Base-by-base conservation (phyloP, 2,888 invertebrate species). In the Autographa pulchrina region DNA sequence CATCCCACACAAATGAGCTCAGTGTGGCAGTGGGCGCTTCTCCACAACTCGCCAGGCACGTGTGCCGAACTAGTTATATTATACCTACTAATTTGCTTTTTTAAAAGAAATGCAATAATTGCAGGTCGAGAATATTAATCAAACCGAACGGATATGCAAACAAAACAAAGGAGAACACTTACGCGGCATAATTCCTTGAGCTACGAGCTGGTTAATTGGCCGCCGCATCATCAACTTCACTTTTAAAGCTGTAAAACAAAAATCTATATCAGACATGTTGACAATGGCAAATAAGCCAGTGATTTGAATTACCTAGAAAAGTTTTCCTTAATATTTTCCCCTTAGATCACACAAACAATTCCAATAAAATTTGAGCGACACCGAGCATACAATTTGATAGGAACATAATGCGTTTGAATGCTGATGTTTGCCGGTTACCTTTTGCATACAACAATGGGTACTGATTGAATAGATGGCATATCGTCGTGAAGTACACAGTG, bases 171-270 rank as follows among this genome's bases (percentile, higher is more conserved):
- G 35, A 59, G 60, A 62, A 63, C n/a, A 99, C 99, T 99, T 97
- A 99, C 99, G 98, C 91, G 99, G 99, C 97, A 99, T 98, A 91
- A 99, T 99, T 94, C 99, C 99, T 96, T 99, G 99, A 86, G 98
- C 99, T 88, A 99, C 99, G 88, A 99, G 97, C 96, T 99, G 99
- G 95, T 98, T 98, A 92, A 99, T 97, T 78, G 99, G 99, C 90
- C 99, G 97, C 92, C 99, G 97, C 95, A 99, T 97, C 98, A 99
- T 98, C 95, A 99, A 96, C 96, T 99, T 99, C 94, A 99, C 98
- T 97, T 99, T 99, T 92, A 99, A 97, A 90, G 99, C 99, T 99
- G 97, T 83, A 97, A 97, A 92, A 92, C 89, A 93, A 83, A 82
- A 56, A 65, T 72, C 64, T 72, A 25, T 20, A 75, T 80, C 63